Evolutionary conservation across 2,113 vertebrate genomes (phyloP).

Genomic region (Trematomus loennbergii): DNA sequence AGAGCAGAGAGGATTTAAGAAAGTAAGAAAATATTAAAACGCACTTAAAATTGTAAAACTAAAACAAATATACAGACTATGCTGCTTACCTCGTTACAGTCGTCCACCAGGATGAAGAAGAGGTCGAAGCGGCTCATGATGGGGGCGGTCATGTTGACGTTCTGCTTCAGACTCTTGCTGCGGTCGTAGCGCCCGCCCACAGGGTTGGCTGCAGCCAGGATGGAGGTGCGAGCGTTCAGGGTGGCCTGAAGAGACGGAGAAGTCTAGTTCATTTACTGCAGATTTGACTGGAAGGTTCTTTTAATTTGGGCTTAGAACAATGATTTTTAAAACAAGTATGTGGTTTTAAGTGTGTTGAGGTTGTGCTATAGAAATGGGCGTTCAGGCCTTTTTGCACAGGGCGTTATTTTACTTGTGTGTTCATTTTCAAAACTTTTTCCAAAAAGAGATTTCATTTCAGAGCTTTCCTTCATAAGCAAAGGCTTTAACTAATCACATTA

Average conservation of each 20-base stretch:
- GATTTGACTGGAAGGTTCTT: background rate
- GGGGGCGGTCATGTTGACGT: conserved; percentile 94
- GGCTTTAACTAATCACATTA: background rate
- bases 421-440: too few relatives aligned
- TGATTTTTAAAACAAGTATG: background rate
- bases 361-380: background rate
- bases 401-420: too few relatives aligned
- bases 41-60: too few relatives aligned
- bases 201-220: conserved; percentile 97
- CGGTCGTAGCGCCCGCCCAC: conserved; percentile 94
- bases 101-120: conserved; percentile 99
- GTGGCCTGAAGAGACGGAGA: conserved; percentile 86
- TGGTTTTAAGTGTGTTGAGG: too few relatives aligned
- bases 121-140: conserved; percentile 99
- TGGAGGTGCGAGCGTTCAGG: conserved; percentile 97
- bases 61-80: background rate
- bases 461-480: background rate
- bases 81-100: conserved; percentile 94
- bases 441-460: too few relatives aligned
- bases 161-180: conserved; percentile 98
- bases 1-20: background rate
- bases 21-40: background rate
- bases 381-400: too few relatives aligned
- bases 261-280: background rate
- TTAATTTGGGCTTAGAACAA: background rate